Percentiles rank a stretch among this genome's conserved stretches.
phyloP scores from a whole-genome alignment of 1,140 invertebrate genomes.

The Nasonia longicornis region DNA sequence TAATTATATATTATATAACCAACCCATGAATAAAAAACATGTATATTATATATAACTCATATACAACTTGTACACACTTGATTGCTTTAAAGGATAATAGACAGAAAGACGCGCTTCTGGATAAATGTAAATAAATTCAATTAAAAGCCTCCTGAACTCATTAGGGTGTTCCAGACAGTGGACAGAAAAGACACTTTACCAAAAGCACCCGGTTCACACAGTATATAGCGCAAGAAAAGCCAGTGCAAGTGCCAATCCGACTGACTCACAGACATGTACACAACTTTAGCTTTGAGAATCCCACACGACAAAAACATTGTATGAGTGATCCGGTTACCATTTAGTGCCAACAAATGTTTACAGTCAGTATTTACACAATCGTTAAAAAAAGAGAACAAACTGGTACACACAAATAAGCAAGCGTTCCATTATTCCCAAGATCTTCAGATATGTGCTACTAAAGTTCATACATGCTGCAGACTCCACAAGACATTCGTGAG shows the following conservation, averaged over 20 bases:
- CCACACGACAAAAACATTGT: conserved; percentile 7
- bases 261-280: conserved; percentile 10
- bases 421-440: conserved; percentile 40
- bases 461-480: conserved; percentile 42
- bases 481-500: conserved; percentile 21
- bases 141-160: conserved; percentile 63
- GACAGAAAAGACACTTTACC: conserved; percentile 53
- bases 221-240: conserved; percentile 27
- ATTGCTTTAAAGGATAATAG: conserved; percentile 4
- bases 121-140: conserved; percentile 31
- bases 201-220: conserved; percentile 42
- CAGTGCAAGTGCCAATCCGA: conserved; percentile 34
- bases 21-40: background rate
- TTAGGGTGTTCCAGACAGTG: conserved; percentile 70
- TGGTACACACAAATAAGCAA: conserved; percentile 44
- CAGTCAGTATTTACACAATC: conserved; percentile 37
- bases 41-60: conserved; percentile 28
- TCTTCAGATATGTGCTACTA: conserved; percentile 19
- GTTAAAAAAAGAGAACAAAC: conserved; percentile 32
- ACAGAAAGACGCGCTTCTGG: conserved; percentile 16
- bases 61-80: conserved; percentile 32
- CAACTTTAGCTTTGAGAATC: background rate
- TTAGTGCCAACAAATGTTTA: conserved; percentile 24
- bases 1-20: background rate
- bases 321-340: conserved; percentile 26